Evolutionary conservation across 92 coral and sea anemone species (phyloP), one percentile per base, ranked within the genome.

Genomic region (Nematostella vectensis): DNA sequence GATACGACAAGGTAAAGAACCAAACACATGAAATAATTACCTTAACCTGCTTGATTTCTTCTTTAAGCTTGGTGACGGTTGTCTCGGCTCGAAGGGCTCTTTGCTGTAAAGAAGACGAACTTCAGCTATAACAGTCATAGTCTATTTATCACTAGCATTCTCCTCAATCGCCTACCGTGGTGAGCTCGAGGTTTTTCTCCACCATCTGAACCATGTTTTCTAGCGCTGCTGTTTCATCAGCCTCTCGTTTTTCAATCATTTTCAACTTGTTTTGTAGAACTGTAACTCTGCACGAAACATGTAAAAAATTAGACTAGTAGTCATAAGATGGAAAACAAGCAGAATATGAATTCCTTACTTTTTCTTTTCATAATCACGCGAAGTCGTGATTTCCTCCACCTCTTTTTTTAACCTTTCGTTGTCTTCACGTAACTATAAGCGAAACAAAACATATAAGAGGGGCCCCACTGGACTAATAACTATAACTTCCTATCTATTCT

Each of bases 151-250:
- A 33, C 40, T 15, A n/a, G n/a, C 40, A 33, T 6, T 33, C 40
- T 6, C 15, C 6, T 33, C 40, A 6, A 33, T 33, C 40, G 39
- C 81, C 57, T 47, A 88, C 96, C 65, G 96, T 88, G 1, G 96
- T 88, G 19, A 88, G 54, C 50, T 85, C 97, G 25, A 89, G 59
- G 64, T 86, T 91, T 54, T 65, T 75, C 64, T 91, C 95, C 51
- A 91, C 98, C 98, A 91, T 81, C 36, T 91, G 98, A 20, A 91
- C 84, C 95, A 91, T 91, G 68, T 91, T 91, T 58, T 85, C 98
- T 29, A 91, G 70, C n/a, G 98, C 98, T 16, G 88, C 96, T 11
- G 98, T 91, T 65, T 91, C 98, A 49, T 91, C 98, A n/a, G 87
- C 82, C 52, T 91, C 95, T 53, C 94, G 63, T 29, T 75, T 79